These are phyloP conservation scores for Bucco capensis DNA, from an alignment of 2,113 vertebrate genomes.

Conservation along the genomic window DNA sequence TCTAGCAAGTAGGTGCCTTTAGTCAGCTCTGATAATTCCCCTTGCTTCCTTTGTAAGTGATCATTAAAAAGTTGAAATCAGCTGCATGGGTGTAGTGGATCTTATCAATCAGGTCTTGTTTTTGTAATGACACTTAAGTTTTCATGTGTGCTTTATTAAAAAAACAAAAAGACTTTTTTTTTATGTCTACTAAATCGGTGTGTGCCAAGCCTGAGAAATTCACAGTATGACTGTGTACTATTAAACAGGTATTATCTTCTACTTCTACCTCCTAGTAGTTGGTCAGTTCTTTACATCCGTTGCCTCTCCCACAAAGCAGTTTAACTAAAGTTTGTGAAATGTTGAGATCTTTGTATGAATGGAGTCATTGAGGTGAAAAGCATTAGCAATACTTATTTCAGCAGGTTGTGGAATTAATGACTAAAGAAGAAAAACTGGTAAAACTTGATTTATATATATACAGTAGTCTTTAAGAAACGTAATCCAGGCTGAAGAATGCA, in stretches of 20 bases:
- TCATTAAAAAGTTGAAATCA: neutral
- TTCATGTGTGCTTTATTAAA: neutral
- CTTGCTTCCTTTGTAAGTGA: neutral
- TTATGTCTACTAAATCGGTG: neutral
- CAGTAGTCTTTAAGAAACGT: neutral
- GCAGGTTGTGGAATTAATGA: neutral
- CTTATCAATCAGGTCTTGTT: neutral
- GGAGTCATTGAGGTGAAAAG: conserved; percentile 21
- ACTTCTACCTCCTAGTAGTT: neutral
- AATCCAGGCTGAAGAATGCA: neutral
- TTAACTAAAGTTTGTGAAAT: conserved; percentile 22
- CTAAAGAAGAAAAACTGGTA: conserved; percentile 21
- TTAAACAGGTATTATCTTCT: conserved; percentile 6
- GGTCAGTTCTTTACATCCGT: neutral
- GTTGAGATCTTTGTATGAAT: conserved; percentile 24
- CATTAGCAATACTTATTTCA: conserved; percentile 39
- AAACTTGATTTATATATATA: neutral
- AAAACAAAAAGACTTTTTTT: neutral
- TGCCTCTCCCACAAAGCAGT: neutral
- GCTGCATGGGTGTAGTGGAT: neutral
- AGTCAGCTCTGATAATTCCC: neutral
- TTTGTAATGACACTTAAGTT: neutral
- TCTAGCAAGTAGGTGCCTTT: neutral
- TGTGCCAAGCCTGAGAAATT: neutral
- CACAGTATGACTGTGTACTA: neutral